phyloP scores from a whole-genome alignment of 1,140 invertebrate genomes.

The Grapholita molesta region DNA sequence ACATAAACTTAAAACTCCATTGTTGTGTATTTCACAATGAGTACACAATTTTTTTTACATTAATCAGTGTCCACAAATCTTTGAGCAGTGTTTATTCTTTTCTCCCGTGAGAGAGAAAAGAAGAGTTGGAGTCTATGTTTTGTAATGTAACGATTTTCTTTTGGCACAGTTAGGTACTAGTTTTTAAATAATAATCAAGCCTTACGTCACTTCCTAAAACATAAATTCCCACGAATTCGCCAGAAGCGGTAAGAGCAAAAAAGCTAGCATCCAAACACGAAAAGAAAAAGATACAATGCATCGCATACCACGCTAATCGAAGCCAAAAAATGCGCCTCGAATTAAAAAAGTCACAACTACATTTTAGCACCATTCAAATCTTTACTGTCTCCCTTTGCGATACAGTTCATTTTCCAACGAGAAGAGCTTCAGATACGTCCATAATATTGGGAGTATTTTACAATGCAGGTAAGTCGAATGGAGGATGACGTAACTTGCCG shows the following conservation, averaged over 20 bases:
- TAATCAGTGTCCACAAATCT: no score
- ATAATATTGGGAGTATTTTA: not conserved
- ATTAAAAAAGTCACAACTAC: not conserved
- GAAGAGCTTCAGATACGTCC: not conserved
- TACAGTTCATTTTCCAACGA: not conserved
- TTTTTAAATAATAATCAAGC: not conserved
- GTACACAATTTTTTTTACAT: no score
- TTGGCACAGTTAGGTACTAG: not conserved
- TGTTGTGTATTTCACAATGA: no score
- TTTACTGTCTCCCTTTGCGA: not conserved
- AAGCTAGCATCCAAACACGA: conserved; percentile 3
- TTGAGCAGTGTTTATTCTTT: no score
- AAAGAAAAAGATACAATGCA: not conserved
- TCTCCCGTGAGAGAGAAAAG: no score
- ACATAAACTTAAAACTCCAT: no score
- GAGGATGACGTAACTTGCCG: not conserved
- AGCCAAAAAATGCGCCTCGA: not conserved
- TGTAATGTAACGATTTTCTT: not conserved
- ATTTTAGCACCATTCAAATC: not conserved
- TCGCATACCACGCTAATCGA: conserved; percentile 12
- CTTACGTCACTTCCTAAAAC: not conserved
- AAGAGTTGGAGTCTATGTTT: no score
- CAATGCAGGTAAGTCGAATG: not conserved
- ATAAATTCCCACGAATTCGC: conserved; percentile 3
- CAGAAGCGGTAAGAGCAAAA: not conserved